phyloP scores from a whole-genome alignment of 1,140 invertebrate species.

The Acromyrmex heyeri region DNA sequence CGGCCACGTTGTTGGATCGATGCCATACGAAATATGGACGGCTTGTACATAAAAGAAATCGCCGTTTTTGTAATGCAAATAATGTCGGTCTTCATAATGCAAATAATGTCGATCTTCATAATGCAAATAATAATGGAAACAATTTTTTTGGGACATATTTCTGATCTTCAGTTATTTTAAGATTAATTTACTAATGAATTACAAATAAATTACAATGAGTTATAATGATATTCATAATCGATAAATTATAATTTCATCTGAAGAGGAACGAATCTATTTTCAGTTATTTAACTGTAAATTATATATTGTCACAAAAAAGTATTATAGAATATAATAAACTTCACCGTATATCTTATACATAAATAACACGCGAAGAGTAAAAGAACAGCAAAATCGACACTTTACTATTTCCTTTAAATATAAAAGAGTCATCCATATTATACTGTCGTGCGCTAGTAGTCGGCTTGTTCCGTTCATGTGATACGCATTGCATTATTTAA shows the following conservation, averaged over 20 bases:
- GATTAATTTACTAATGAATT: slow-evolving; percentile 11
- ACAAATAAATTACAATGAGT: background rate
- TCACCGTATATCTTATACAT: background rate
- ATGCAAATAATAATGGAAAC: background rate
- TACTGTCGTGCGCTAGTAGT: background rate
- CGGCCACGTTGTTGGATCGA: slow-evolving; percentile 24
- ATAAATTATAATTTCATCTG: slow-evolving; percentile 9
- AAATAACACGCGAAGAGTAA: background rate
- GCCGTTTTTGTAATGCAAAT: background rate
- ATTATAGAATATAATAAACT: background rate
- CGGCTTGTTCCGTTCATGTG: background rate
- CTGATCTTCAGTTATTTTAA: background rate
- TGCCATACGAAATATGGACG: slow-evolving; percentile 22
- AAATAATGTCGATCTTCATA: background rate
- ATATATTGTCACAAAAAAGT: background rate
- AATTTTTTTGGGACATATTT: background rate
- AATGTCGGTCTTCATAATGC: background rate
- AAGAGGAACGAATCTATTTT: background rate
- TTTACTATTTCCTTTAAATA: background rate
- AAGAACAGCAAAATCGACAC: background rate
- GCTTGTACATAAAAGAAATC: slow-evolving; percentile 29
- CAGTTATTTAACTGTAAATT: no score
- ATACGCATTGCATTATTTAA: slow-evolving; percentile 18
- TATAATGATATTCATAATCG: background rate
- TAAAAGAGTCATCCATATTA: slow-evolving; percentile 31